Conservation (phyloP, 2,888 invertebrate genomes). For the Drosophila koepferae region DNA sequence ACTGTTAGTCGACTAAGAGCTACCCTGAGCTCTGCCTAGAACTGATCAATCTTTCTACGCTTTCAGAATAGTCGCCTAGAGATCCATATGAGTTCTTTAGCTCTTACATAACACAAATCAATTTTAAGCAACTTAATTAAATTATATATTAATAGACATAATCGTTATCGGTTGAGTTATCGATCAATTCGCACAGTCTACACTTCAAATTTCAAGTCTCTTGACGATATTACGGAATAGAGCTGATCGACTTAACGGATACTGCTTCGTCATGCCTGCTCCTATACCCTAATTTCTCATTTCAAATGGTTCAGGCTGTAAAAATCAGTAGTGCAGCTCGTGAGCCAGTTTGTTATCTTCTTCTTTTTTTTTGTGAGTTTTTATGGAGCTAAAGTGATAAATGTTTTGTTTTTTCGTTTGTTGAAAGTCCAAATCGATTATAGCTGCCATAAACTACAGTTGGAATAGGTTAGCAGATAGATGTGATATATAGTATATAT, state of each 20-base stretch:
- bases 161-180: too few species aligned
- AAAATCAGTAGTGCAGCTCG: constrained; percentile 1
- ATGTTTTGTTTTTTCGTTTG: constrained; percentile 4
- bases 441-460: constrained; percentile 2
- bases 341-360: neutral
- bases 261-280: neutral
- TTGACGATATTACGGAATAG: too few species aligned
- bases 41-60: too few species aligned
- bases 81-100: too few species aligned
- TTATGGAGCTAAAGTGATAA: constrained; percentile 5
- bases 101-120: too few species aligned
- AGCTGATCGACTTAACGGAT: too few species aligned
- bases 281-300: neutral
- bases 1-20: neutral
- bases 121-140: too few species aligned
- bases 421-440: constrained; percentile 5
- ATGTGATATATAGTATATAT: neutral
- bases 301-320: neutral
- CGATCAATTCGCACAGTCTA: too few species aligned
- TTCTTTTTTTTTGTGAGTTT: neutral
- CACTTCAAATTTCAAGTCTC: too few species aligned
- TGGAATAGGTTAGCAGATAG: neutral
- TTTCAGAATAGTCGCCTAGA: too few species aligned
- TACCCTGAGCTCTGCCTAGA: neutral
- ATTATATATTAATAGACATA: too few species aligned